Conservation (phyloP, 2,113 vertebrate species). For the Carassius gibelio region DNA sequence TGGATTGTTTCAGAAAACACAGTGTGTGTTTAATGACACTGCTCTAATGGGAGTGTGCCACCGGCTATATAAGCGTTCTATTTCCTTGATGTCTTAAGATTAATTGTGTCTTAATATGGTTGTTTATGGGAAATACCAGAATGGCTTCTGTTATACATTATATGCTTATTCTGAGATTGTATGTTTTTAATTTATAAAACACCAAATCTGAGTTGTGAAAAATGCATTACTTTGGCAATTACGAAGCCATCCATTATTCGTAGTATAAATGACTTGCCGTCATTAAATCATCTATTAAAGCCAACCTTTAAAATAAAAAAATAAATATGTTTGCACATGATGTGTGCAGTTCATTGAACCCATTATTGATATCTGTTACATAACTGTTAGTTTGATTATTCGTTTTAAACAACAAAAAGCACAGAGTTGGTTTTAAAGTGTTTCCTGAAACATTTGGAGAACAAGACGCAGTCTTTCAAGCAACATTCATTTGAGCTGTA, state of each 20-base stretch:
- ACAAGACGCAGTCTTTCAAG: no score
- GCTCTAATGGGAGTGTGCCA: not conserved
- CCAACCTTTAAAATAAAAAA: conserved; percentile 3
- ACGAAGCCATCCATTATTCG: not conserved
- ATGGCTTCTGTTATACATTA: not conserved
- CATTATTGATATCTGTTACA: conserved; percentile 10
- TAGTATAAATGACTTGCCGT: conserved; percentile 1
- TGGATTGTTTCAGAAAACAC: conserved; percentile 36
- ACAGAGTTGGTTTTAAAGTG: no score
- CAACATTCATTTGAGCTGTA: no score
- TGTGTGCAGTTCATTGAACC: conserved; percentile 1
- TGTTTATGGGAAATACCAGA: not conserved
- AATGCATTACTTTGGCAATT: not conserved
- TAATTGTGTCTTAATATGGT: not conserved
- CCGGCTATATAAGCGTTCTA: not conserved
- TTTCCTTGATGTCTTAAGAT: conserved; percentile 12
- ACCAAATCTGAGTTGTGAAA: not conserved
- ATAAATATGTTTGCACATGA: conserved; percentile 25
- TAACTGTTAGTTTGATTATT: not conserved
- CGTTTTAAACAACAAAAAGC: not conserved
- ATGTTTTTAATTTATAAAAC: not conserved
- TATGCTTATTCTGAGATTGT: not conserved
- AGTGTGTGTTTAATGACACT: conserved; percentile 27
- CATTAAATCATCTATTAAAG: conserved; percentile 18
- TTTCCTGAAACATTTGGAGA: no score